phyloP scores from a whole-genome alignment of 2,888 invertebrate species.

The Scaptomyza reducta region DNA sequence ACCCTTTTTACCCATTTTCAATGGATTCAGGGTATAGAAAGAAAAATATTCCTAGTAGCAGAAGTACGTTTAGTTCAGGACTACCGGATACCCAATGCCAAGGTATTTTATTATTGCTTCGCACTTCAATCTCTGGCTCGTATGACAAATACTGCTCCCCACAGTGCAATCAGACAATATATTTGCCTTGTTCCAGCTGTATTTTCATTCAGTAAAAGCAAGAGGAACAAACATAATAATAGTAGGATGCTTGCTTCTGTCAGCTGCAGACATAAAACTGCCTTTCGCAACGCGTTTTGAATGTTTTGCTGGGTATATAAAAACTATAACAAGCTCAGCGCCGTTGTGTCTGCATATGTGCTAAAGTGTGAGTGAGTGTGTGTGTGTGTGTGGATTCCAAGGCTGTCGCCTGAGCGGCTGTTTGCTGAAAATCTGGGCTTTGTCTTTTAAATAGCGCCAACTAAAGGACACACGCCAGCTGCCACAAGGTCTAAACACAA shows the following conservation, averaged over 20 bases:
- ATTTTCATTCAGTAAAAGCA: too few species aligned
- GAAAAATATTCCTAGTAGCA: neutral
- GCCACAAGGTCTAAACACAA: slow-evolving; percentile 10
- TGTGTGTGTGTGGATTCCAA: slow-evolving; percentile 33
- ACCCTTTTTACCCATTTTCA: too few species aligned
- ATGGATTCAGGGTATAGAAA: too few species aligned
- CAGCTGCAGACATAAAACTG: neutral
- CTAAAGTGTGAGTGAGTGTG: slow-evolving; percentile 10
- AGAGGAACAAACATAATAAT: too few species aligned
- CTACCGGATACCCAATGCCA: neutral
- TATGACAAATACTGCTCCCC: too few species aligned
- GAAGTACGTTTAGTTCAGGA: neutral
- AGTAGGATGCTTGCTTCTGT: too few species aligned
- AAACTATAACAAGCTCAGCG: slow-evolving; percentile 57
- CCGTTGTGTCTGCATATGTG: slow-evolving; percentile 24
- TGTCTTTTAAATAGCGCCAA: slow-evolving; percentile 58
- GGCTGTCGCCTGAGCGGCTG: slow-evolving; percentile 42
- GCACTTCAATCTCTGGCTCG: too few species aligned
- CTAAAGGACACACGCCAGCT: slow-evolving; percentile 47
- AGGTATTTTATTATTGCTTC: too few species aligned
- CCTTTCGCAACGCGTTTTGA: neutral
- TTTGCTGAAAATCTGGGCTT: slow-evolving; percentile 60
- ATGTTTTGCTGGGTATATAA: slow-evolving; percentile 2
- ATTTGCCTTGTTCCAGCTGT: too few species aligned
- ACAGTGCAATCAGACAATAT: too few species aligned